phyloP scores from a whole-genome alignment of 1,140 invertebrate species.

The Cherax quadricarinatus region DNA sequence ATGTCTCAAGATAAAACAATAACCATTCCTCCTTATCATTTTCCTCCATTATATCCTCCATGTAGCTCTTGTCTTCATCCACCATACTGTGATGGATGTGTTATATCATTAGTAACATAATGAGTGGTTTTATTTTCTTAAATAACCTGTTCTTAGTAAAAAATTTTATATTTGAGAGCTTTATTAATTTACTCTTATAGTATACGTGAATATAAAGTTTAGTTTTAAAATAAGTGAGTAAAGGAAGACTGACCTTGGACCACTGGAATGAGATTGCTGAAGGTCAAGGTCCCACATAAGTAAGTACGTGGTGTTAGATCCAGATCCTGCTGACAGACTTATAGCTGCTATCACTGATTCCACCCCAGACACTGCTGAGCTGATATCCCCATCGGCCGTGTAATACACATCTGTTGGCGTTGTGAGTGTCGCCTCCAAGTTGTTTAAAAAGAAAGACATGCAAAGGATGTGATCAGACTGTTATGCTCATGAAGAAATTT shows the following conservation, averaged over 20 bases:
- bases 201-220: too few species aligned
- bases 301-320: slow-evolving; percentile 24
- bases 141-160: too few species aligned
- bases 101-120: not conserved
- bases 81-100: not conserved
- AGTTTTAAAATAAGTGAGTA: too few species aligned
- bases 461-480: not conserved
- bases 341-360: slow-evolving; percentile 20
- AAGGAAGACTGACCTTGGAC: not conserved
- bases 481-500: not conserved
- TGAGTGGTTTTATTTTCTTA: too few species aligned
- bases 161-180: too few species aligned
- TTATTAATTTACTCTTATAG: too few species aligned
- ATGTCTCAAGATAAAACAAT: slow-evolving; percentile 28
- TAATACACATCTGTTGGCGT: slow-evolving; percentile 24
- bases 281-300: slow-evolving; percentile 30
- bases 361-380: not conserved
- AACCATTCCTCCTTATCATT: not conserved
- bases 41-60: not conserved
- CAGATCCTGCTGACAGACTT: slow-evolving; percentile 22
- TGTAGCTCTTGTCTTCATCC: not conserved
- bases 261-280: not conserved
- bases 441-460: not conserved
- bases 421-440: slow-evolving; percentile 24
- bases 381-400: slow-evolving; percentile 8